A percentile compares a stretch with the other conserved stretches of the same genome.
Conservation (phyloP, 2,797 vertebrate genomes). For the Florisuga fusca region DNA sequence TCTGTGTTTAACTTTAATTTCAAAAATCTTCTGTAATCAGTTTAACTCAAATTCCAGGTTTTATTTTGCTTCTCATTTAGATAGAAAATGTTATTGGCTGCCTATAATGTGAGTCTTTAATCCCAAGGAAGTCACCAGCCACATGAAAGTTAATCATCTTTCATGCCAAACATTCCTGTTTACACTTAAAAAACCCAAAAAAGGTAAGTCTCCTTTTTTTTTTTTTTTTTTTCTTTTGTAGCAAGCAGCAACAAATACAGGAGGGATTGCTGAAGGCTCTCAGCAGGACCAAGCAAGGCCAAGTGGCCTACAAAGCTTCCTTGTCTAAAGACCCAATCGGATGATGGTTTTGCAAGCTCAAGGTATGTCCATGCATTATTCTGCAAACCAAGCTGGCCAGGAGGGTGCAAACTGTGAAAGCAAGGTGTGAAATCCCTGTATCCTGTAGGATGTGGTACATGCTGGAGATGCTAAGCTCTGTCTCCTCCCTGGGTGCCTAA, state of each 20-base stretch:
- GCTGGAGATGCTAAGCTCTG: background rate
- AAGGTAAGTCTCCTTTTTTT: too few relatives aligned
- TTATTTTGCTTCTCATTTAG: conserved; percentile 13
- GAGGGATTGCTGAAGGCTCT: background rate
- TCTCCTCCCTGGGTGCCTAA: background rate
- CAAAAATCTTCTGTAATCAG: background rate
- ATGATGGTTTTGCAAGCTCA: background rate
- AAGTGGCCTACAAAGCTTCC: background rate
- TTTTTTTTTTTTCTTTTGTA: background rate
- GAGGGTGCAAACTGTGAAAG: background rate
- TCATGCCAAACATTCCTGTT: background rate
- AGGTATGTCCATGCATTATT: background rate
- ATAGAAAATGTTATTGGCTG: conserved; percentile 3
- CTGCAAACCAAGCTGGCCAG: background rate
- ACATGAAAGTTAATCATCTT: background rate
- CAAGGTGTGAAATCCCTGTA: background rate
- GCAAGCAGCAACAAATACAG: background rate
- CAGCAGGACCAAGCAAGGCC: background rate
- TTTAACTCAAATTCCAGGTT: background rate
- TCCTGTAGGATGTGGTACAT: background rate
- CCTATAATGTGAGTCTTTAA: background rate
- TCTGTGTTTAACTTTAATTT: background rate
- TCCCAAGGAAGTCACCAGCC: background rate
- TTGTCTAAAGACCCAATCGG: background rate
- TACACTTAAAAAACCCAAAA: background rate